These are phyloP conservation scores for Microcebus murinus DNA, from an alignment of 2,113 vertebrate genomes.

Conservation along the genomic window DNA sequence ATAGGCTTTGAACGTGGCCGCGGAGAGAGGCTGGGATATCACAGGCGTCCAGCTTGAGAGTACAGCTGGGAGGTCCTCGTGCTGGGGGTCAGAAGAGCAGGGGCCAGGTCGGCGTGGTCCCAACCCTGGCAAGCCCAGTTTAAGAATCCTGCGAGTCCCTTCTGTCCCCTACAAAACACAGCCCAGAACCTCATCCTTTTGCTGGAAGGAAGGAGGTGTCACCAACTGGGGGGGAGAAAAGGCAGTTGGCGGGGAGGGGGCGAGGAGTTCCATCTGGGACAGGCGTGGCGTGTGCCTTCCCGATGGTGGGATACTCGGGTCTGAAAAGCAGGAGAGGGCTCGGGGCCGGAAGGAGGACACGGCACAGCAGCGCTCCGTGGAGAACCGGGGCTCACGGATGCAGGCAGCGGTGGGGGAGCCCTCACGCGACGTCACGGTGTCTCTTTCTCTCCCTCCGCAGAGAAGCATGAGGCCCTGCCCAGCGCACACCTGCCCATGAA, in stretches of 20 bases:
- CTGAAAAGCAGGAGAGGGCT: not conserved
- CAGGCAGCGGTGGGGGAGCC: not conserved
- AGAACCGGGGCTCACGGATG: not conserved
- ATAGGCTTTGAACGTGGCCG: not conserved
- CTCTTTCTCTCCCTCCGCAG: not conserved
- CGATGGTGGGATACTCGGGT: not conserved
- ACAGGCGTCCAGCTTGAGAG: not conserved
- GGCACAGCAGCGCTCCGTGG: fast-evolving
- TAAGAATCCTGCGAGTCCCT: not conserved
- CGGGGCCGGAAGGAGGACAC: not conserved
- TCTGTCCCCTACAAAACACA: not conserved
- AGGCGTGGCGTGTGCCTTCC: not conserved
- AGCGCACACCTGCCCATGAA: fast-evolving
- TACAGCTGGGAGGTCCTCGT: not conserved
- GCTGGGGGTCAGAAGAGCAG: not conserved
- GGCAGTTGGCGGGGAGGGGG: not conserved
- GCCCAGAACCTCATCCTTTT: not conserved
- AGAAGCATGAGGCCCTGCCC: not conserved
- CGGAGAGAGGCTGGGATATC: not conserved
- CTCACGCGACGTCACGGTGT: not conserved
- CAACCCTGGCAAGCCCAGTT: not conserved
- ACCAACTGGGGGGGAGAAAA: not conserved
- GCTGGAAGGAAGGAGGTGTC: not conserved
- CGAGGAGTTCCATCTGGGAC: not conserved
- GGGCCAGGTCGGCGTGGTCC: not conserved